Evolutionary conservation across 2,797 vertebrate genomes (phyloP), one percentile per base, ranked within the genome.

Genomic region (Catharus ustulatus): DNA sequence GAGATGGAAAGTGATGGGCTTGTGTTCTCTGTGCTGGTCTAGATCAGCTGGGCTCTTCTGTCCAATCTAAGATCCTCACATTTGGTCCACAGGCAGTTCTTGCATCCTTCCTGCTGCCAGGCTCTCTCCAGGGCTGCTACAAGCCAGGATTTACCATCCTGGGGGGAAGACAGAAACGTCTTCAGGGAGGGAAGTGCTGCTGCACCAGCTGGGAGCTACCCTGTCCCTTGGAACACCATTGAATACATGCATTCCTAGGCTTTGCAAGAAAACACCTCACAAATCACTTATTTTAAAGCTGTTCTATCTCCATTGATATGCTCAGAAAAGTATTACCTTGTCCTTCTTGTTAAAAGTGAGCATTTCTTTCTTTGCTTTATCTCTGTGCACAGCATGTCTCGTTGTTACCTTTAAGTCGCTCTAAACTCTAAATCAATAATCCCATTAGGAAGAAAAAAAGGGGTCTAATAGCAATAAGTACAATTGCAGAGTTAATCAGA

Each of bases 401-500:
- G 34, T 46, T 79, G 67, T 81, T 84, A 89, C n/a, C 14, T 66
- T 86, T 80, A 55, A 45, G 14, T 93, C 88, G 87, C 82, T 88
- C 13, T 84, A 34, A 90, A 82, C 43, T 68, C 94, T 85, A 85
- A 96, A 95, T 97, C 97, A 90, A 96, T 97, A 97, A 92, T 82
- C 72, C 83, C 17, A 78, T 96, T 90, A 90, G 84, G 87, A 91
- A 87, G 82, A 75, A 95, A 89, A 89, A 91, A 96, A 84, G 32
- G 66, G 46, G 27, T 84, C 78, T 90, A 24, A 69, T 54, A 91
- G 89, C 87, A 93, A 94, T 97, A 90, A 96, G 90, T 95, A 89
- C 78, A 94, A 93, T 90, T 95, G 88, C 82, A 68, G 62, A 95
- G 89, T 87, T 96, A 97, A 97, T 97, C 88, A 87, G 87, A 94